phyloP scores from a whole-genome alignment of 92 coral and sea anemone genomes.

The Pocillopora grandis region DNA sequence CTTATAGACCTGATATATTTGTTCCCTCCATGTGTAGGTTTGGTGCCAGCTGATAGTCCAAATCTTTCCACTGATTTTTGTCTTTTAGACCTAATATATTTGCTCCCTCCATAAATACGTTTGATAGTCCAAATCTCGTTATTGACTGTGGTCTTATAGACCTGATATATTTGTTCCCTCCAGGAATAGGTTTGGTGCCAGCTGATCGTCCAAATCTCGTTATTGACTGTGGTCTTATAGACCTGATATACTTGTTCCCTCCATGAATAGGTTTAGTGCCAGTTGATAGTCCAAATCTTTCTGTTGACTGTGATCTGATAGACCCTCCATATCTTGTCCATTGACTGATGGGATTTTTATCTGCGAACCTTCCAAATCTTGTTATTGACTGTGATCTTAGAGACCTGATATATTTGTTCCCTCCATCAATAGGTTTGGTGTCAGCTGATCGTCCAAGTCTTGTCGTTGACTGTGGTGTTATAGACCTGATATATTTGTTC shows the following conservation, averaged over 20 bases:
- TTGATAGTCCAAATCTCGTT: background rate
- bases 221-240: background rate
- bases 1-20: background rate
- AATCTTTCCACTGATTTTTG: background rate
- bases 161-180: background rate
- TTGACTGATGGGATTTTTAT: background rate
- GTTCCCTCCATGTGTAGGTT: too few species aligned
- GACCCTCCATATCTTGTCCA: background rate
- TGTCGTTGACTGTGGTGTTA: background rate
- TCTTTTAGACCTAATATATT: background rate
- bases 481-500: background rate
- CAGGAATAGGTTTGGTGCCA: background rate
- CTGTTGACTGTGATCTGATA: background rate
- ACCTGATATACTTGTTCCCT: background rate
- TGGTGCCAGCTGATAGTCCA: background rate
- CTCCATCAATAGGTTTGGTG: too few species aligned
- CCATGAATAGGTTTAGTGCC: too few species aligned
- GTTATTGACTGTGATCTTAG: background rate
- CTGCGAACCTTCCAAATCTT: background rate
- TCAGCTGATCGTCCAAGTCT: background rate
- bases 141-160: background rate
- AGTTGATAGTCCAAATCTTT: background rate
- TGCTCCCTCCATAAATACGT: background rate
- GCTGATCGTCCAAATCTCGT: background rate
- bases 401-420: background rate